These are phyloP conservation scores for rabbit (Oryctolagus cuniculus) DNA, from an alignment of 2,113 vertebrate genomes.

Conservation along the genomic window mOryCun1.1 NC_091443.1:75425001-75425500, in stretches of 20 bases:
- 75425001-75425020: slow-evolving; percentile 50
- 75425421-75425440: slow-evolving; percentile 83
- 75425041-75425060: not conserved
- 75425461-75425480: slow-evolving; percentile 84
- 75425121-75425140: slow-evolving; percentile 72
- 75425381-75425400: slow-evolving; percentile 62
- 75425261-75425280: slow-evolving; percentile 43
- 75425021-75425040: slow-evolving; percentile 15
- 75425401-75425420: slow-evolving; percentile 81
- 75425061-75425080: slow-evolving; percentile 4
- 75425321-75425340: slow-evolving; percentile 41
- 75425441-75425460: slow-evolving; percentile 77
- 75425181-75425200: slow-evolving; percentile 67
- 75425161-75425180: slow-evolving; percentile 81
- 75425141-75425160: slow-evolving; percentile 81
- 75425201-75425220: slow-evolving; percentile 78
- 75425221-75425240: slow-evolving; percentile 81
- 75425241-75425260: slow-evolving; percentile 67
- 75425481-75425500: slow-evolving; percentile 82
- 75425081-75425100: slow-evolving; percentile 47
- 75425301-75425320: not conserved
- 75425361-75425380: slow-evolving; percentile 58
- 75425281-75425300: slow-evolving; percentile 55
- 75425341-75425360: slow-evolving; percentile 64
- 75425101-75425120: slow-evolving; percentile 65